phyloP scores from a whole-genome alignment of 2,888 invertebrate species.

The Falcaria lacertinaria region DNA sequence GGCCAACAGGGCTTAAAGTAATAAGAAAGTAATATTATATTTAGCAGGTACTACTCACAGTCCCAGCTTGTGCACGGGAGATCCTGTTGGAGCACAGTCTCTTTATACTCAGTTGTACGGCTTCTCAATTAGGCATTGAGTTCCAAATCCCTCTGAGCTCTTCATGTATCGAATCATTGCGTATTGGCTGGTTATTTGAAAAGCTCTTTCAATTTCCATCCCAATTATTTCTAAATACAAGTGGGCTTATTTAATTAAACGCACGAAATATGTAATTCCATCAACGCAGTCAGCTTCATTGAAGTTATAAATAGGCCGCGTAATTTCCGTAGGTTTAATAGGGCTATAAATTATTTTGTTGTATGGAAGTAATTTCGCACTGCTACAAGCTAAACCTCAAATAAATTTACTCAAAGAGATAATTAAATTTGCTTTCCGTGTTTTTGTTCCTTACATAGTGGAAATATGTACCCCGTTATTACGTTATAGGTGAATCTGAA shows the following conservation, averaged over 20 bases:
- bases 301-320: constrained; percentile 3
- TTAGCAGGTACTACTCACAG: no score
- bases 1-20: no score
- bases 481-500: no score
- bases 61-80: no score
- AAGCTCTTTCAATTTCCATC: background rate
- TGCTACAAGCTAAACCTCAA: background rate
- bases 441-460: background rate
- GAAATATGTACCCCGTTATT: no score
- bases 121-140: no score
- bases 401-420: background rate
- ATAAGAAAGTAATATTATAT: no score
- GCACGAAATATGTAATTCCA: background rate
- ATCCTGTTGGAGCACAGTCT: no score
- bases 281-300: constrained; percentile 7
- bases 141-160: no score
- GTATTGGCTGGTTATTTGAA: background rate
- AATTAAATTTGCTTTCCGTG: background rate
- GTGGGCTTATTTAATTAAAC: background rate
- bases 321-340: constrained; percentile 4
- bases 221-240: background rate
- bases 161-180: no score
- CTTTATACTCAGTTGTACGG: no score
- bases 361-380: background rate
- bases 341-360: constrained; percentile 4